phyloP scores from a whole-genome alignment of 1,140 invertebrate species.

The Hycleus cichorii region DNA sequence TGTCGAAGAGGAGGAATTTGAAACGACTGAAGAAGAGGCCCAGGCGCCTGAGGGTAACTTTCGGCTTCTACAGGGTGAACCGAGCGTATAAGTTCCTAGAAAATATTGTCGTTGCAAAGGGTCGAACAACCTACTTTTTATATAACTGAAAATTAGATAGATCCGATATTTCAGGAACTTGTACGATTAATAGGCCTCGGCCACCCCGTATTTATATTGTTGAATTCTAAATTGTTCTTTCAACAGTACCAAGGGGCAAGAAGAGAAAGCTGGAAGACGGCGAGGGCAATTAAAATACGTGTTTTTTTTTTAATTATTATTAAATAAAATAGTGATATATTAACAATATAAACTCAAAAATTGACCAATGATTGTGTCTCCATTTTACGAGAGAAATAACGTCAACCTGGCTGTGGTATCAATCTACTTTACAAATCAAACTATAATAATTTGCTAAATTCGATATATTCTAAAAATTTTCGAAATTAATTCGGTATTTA shows the following conservation, averaged over 20 bases:
- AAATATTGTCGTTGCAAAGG: neutral
- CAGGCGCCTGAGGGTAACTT: constrained; percentile 30
- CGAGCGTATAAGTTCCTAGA: neutral
- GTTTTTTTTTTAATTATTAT: constrained; percentile 2
- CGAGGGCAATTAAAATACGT: constrained; percentile 38
- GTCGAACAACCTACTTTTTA: too few relatives aligned
- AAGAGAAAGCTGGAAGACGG: constrained; percentile 64
- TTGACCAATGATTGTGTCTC: constrained; percentile 32
- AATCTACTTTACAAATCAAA: constrained; percentile 15
- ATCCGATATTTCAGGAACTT: too few relatives aligned
- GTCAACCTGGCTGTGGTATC: constrained; percentile 36
- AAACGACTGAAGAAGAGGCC: constrained; percentile 49
- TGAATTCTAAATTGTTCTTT: neutral
- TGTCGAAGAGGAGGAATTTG: constrained; percentile 43
- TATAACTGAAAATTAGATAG: too few relatives aligned
- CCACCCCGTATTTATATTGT: too few relatives aligned
- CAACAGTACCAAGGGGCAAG: constrained; percentile 49
- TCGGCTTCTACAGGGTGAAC: too few relatives aligned
- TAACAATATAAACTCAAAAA: constrained; percentile 9
- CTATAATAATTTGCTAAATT: constrained; percentile 14
- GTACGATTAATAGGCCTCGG: too few relatives aligned
- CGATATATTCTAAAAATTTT: neutral
- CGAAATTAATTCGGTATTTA: neutral
- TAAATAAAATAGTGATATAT: neutral
- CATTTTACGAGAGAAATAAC: constrained; percentile 26